Evolutionary conservation across 2,113 vertebrate species (phyloP).

Genomic region (Apteryx owenii): DNA sequence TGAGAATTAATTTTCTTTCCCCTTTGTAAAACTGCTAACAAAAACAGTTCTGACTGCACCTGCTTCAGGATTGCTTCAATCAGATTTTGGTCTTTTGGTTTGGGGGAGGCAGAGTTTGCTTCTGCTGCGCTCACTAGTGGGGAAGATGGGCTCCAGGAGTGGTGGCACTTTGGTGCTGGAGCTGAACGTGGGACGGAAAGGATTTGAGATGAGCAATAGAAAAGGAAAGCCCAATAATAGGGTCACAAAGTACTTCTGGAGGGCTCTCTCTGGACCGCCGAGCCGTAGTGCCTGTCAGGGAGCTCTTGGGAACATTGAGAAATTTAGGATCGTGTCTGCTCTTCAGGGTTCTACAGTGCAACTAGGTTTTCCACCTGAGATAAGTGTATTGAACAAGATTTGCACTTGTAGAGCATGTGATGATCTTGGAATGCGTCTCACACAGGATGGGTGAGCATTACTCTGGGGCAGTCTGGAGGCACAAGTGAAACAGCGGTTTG

Average conservation of each 20-base stretch:
- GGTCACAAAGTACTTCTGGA: not conserved
- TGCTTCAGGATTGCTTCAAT: not conserved
- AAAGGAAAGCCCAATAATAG: not conserved
- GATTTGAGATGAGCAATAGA: fast-evolving
- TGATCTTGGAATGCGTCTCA: not conserved
- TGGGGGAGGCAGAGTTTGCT: not conserved
- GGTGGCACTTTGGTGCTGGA: not conserved
- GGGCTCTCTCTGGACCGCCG: not conserved
- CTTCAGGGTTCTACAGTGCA: fast-evolving
- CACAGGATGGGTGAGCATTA: fast-evolving
- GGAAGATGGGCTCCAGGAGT: not conserved
- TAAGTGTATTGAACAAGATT: fast-evolving
- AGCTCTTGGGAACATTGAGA: not conserved
- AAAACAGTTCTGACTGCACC: not conserved
- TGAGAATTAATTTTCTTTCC: not conserved
- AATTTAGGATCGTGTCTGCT: not conserved
- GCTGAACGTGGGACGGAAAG: not conserved
- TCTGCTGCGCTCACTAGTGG: not conserved
- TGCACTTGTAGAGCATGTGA: not conserved
- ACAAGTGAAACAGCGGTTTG: fast-evolving
- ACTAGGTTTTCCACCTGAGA: not conserved
- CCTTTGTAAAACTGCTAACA: not conserved
- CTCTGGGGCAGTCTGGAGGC: not conserved
- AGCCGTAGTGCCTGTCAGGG: not conserved
- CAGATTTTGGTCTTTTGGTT: not conserved